Evolutionary conservation across 2,797 vertebrate genomes (phyloP).

Genomic region (Euthynnus affinis): DNA sequence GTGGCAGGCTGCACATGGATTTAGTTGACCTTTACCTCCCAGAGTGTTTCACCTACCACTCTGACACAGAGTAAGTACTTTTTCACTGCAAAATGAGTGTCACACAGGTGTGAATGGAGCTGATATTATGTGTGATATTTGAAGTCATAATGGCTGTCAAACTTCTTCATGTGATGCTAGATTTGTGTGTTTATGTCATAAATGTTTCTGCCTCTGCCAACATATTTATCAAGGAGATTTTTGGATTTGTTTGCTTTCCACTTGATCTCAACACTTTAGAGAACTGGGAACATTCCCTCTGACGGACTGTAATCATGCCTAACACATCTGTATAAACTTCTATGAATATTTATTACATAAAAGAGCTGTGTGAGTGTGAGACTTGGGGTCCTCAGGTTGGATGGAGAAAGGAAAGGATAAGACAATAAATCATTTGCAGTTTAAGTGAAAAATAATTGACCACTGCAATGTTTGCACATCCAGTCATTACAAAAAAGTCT

Average conservation of each 20-base stretch:
- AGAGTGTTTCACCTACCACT: slow-evolving; percentile 84
- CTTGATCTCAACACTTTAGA: not conserved
- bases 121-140: not conserved
- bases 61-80: slow-evolving; percentile 81
- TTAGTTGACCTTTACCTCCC: slow-evolving; percentile 85
- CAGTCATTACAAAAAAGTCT: not conserved
- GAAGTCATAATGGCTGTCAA: not conserved
- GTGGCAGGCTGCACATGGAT: slow-evolving; percentile 80
- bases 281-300: not conserved
- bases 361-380: not conserved
- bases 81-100: slow-evolving; percentile 4
- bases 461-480: not conserved
- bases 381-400: too few relatives aligned
- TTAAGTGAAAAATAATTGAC: not conserved
- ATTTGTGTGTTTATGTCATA: not conserved
- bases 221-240: not conserved
- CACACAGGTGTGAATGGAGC: slow-evolving; percentile 18
- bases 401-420: not conserved
- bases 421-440: not conserved
- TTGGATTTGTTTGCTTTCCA: not conserved
- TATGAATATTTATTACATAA: not conserved
- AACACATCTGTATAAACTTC: not conserved
- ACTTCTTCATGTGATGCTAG: not conserved
- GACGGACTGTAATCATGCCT: not conserved
- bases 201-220: not conserved